Conservation (phyloP, 2,113 vertebrate genomes). For the Plectropomus leopardus region DNA sequence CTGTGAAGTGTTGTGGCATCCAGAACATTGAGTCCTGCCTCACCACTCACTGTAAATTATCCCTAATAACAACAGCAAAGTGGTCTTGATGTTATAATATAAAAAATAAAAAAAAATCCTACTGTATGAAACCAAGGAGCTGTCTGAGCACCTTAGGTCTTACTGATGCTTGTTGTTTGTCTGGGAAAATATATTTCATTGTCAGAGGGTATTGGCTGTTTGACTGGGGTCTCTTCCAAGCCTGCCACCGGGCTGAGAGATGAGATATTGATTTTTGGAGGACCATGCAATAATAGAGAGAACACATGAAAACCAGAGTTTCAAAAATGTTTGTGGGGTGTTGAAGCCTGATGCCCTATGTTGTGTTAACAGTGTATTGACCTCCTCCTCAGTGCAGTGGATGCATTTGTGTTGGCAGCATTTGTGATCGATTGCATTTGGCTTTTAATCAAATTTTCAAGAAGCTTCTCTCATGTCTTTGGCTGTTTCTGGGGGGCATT, state of each 20-base stretch:
- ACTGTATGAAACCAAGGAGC: slow-evolving; percentile 54
- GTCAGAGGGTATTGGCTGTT: slow-evolving; percentile 77
- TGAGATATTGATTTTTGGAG: slow-evolving; percentile 86
- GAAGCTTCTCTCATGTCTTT: background rate
- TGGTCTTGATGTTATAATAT: slow-evolving; percentile 17
- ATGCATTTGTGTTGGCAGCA: slow-evolving; percentile 12
- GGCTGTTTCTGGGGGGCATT: background rate
- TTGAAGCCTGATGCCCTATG: slow-evolving; percentile 20
- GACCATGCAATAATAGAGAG: slow-evolving; percentile 72
- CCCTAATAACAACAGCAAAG: slow-evolving; percentile 18
- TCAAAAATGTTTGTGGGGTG: slow-evolving; percentile 60
- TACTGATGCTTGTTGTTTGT: slow-evolving; percentile 68
- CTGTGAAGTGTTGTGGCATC: slow-evolving; percentile 15
- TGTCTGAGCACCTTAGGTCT: slow-evolving; percentile 69
- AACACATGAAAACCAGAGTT: slow-evolving; percentile 76
- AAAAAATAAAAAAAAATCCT: slow-evolving; percentile 16
- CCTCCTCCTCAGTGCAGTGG: slow-evolving; percentile 13
- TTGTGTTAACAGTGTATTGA: slow-evolving; percentile 59
- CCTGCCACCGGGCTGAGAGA: slow-evolving; percentile 85
- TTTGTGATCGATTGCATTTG: slow-evolving; percentile 20
- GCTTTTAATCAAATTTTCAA: slow-evolving; percentile 22
- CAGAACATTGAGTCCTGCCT: background rate
- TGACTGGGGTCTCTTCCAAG: slow-evolving; percentile 77
- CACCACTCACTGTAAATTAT: slow-evolving; percentile 12
- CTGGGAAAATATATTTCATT: slow-evolving; percentile 73